phyloP scores from a whole-genome alignment of 2,113 vertebrate species.

The Aphelocoma coerulescens region DNA sequence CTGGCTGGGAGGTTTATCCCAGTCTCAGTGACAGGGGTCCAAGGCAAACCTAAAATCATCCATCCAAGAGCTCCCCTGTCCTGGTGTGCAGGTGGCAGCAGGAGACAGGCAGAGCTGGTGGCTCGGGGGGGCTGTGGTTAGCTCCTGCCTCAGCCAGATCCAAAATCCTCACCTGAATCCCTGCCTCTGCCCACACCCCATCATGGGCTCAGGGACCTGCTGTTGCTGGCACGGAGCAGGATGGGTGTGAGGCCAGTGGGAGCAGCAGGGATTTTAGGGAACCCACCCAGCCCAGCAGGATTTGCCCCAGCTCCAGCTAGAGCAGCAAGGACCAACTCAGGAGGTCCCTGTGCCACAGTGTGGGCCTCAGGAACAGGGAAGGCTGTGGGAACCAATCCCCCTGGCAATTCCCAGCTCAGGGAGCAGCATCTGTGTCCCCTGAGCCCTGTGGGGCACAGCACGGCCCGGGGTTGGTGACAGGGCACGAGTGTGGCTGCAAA shows the following conservation, averaged over 20 bases:
- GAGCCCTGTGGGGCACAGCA: background rate
- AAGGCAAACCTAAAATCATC: background rate
- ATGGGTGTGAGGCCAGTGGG: background rate
- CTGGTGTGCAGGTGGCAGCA: background rate
- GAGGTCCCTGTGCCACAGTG: rapidly evolving
- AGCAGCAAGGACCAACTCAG: background rate
- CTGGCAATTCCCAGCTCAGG: background rate
- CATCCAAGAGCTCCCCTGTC: background rate
- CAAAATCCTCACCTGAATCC: background rate
- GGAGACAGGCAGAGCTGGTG: background rate
- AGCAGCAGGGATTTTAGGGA: background rate
- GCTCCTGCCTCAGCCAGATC: background rate
- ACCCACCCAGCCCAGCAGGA: background rate
- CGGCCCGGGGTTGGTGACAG: rapidly evolving
- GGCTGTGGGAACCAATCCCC: background rate
- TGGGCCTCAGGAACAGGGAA: rapidly evolving
- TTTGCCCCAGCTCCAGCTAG: background rate
- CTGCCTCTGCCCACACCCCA: background rate
- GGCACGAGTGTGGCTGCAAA: background rate
- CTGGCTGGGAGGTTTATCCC: background rate
- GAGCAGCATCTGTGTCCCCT: background rate
- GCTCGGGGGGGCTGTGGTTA: background rate
- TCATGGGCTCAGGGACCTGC: background rate
- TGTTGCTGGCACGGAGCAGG: background rate
- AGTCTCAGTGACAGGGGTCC: background rate